Percentiles rank a stretch among this genome's conserved stretches.
Evolutionary conservation across 2,797 vertebrate species (phyloP).

Genomic region (Falco peregrinus): DNA sequence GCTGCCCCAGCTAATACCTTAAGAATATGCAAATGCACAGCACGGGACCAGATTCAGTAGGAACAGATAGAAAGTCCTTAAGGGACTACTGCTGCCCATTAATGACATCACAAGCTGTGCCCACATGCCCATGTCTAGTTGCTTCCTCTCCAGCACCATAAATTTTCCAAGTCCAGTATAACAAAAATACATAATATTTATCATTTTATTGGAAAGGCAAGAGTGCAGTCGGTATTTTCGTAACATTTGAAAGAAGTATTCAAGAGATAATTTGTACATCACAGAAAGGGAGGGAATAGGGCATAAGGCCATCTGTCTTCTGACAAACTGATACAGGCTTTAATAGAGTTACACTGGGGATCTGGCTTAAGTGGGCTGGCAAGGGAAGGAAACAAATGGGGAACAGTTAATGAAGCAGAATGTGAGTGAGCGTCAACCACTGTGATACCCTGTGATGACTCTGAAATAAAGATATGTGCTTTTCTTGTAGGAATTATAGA

Average conservation of each 20-base stretch:
- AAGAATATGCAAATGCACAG: not conserved
- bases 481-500: slow-evolving; percentile 8
- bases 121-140: not conserved
- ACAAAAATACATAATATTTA: not conserved
- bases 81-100: not conserved
- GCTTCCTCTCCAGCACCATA: not conserved
- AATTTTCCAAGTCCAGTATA: not conserved
- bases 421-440: slow-evolving; percentile 3
- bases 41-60: not conserved
- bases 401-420: slow-evolving; percentile 49
- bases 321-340: not conserved
- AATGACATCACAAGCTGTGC: not conserved
- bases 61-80: not conserved
- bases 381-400: slow-evolving; percentile 18
- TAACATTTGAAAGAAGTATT: not conserved
- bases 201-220: not conserved
- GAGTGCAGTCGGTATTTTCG: not conserved
- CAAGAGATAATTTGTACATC: not conserved
- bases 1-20: not conserved
- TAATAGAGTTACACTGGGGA: not conserved
- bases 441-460: not conserved
- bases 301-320: not conserved
- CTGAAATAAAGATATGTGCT: slow-evolving; percentile 26
- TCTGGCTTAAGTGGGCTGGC: not conserved
- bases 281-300: not conserved